These are phyloP conservation scores for Drosophila biarmipes DNA, from an alignment of 1,140 invertebrate species.

Conservation along the genomic window DNA sequence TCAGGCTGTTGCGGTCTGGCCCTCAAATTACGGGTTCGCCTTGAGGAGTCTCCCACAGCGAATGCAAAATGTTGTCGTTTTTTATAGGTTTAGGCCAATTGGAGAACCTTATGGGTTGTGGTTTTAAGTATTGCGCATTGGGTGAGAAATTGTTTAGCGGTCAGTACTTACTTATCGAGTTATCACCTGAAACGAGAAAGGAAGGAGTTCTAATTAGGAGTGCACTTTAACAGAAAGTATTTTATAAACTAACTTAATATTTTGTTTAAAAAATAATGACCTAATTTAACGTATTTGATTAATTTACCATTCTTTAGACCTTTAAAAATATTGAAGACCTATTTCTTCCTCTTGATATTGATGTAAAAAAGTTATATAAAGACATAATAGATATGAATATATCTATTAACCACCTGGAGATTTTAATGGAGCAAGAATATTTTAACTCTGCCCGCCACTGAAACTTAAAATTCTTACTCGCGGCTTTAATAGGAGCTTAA, in stretches of 20 bases:
- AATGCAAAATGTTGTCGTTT: conserved; percentile 68
- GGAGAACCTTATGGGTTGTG: conserved; percentile 53
- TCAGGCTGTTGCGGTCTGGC: conserved; percentile 55
- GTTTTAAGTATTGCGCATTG: conserved; percentile 53
- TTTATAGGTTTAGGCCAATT: conserved; percentile 62
- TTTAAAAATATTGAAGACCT: no score
- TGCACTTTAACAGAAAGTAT: background rate
- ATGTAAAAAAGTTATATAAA: no score
- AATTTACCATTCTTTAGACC: no score
- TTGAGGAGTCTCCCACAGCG: conserved; percentile 48
- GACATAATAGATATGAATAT: no score
- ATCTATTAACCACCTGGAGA: no score
- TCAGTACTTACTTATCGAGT: conserved; percentile 82
- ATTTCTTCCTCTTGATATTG: no score
- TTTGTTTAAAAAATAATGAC: background rate
- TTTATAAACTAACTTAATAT: background rate
- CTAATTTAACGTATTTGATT: no score
- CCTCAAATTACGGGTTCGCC: conserved; percentile 25
- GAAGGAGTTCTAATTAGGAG: conserved; percentile 2
- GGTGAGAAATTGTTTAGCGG: conserved; percentile 12
- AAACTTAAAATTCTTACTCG: background rate
- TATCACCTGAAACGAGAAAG: conserved; percentile 75
- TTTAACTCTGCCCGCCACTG: background rate
- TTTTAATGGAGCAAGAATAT: no score
- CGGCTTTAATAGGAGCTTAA: background rate